Base-by-base conservation (phyloP, 1,140 invertebrate genomes). In the Bombus picipes region DNA sequence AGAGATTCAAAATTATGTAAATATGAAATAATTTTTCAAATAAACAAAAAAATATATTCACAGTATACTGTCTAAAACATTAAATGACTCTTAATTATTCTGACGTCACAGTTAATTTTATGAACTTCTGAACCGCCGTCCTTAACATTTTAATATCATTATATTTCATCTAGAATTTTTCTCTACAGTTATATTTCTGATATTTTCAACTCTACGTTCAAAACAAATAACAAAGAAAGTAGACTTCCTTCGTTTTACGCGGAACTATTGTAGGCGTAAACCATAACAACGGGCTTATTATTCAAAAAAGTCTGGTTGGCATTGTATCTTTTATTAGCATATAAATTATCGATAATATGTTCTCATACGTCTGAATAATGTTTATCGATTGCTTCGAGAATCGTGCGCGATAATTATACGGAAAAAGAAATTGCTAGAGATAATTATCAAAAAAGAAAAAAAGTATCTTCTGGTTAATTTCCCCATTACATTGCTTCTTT, bases 301-400 rank as follows among this genome's bases (percentile, higher is more conserved):
- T 71, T n/a, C 37, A 15, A 43, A 66, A 72, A 59, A 39, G n/a
- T 59, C 74, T n/a, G 47, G 47, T 70, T 65, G 59, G 39, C 76
- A 79, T 66, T 79, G 62, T 79, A 32, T 47, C 22, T 79, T 79
- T 84, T 71, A 79, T 84, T 79, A 79, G 75, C 82, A 78, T 84
- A 84, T 71, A 79, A 59, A 79, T 79, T 84, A 34, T 39, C 43
- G 53, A 28, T 84, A 78, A 83, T 59, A 68, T 15, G 66, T 43
- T 71, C 53, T 39, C 65, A 66, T 34, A 34, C 70, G 71, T 6
- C 32, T 22, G 82, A n/a, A 34, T 47, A 41, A 34, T 53, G 13
- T 59, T 84, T 47, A 47, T 71, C 77, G 43, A 32, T 84, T 41
- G 82, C 65, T 13, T 9, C 15, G 25, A 28, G 25, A 34, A 59